Base-by-base conservation (phyloP, 2,797 vertebrate genomes). In the Podarcis lilfordi region DNA sequence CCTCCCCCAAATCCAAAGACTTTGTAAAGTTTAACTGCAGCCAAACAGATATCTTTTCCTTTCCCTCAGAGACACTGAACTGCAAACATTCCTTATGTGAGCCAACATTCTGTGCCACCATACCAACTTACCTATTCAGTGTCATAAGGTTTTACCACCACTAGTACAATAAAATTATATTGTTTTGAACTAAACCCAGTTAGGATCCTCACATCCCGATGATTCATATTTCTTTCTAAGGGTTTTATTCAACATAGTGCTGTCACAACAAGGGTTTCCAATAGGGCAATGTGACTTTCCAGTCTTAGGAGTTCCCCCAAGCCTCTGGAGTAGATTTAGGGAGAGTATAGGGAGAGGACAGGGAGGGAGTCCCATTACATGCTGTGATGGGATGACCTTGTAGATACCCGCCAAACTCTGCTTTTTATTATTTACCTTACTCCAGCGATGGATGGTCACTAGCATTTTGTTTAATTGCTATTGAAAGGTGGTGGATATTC, bases 401-500 rank as follows among this genome's bases (percentile, higher is more conserved):
- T 55, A 55, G 50, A 13, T 55, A 55, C 50, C 50, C 0, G 13
- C 50, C 59, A 50, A 71, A 32, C 21, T 64, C 61, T 64, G 61
- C 5, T 64, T 64, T 64, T 64, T 19, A 64, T 19, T 1, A 55
- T 71, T 40, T 84, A 15, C 61, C n/a, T 69, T 80, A 85, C 29
- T 40, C 80, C 72, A 74, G n/a, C 82, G 81, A 0, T 32, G 66
- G 84, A 61, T 80, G 80, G 59, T 91, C 71, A 86, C 50, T 84
- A 93, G 91, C 88, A 23, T 84, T 86, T 84, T 29, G 0, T 95
- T 94, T 55, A 55, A 15, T 15, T 93, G 80, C 92, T 91, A 0
- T 95, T 94, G 89, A 40, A 83, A 99, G 99, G 95, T 98, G 35
- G 93, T 99, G 64, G 98, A 99, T 88, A 94, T 99, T 90, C 94